Evolutionary conservation across 2,113 vertebrate species (phyloP), one percentile per base, ranked within the genome.

Genomic region (Cyanocitta stelleri): DNA sequence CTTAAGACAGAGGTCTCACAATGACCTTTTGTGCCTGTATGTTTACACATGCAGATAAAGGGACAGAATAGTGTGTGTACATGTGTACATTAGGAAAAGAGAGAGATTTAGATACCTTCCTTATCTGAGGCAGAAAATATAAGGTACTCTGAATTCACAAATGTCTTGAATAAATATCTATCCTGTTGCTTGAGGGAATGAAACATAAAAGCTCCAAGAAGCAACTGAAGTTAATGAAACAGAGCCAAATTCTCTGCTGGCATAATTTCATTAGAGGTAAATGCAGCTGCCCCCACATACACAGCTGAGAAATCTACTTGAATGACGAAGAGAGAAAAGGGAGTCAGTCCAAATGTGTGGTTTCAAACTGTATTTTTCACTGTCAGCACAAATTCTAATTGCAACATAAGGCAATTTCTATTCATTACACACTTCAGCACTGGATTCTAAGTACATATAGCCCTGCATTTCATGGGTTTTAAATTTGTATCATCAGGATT

Each of bases 301-400:
- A 94, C 90, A 94, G 85, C 85, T 93, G 72, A 93, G 95, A 87
- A 89, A 33, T 48, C 63, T 67, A 8, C 61, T 89, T 78, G 43
- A 96, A 77, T 93, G 78, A 95, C 0, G 32, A 84, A 85, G 72
- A 74, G 5, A 74, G 59, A 78, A 92, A 82, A 94, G 85, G 76
- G 93, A 96, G 95, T 89, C 67, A 90, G 61, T 48, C 73, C 82
- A 84, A 92, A 75, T 46, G 64, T 64, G 92, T 72, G 95, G 75
- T 83, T 96, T 95, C 61, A 71, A 84, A 90, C 16, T 72, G 24
- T 52, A 48, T 81, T 96, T 95, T 96, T 95, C 89, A 84, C 73
- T 72, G 86, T 96, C 96, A 97, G 95, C 96, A 95, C 30, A 92
- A 96, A 91, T 16, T 66, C 9, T 92, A 95, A 93, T 89, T 97